phyloP scores from a whole-genome alignment of 2,113 vertebrate genomes.

The Phocoena sinus region DNA sequence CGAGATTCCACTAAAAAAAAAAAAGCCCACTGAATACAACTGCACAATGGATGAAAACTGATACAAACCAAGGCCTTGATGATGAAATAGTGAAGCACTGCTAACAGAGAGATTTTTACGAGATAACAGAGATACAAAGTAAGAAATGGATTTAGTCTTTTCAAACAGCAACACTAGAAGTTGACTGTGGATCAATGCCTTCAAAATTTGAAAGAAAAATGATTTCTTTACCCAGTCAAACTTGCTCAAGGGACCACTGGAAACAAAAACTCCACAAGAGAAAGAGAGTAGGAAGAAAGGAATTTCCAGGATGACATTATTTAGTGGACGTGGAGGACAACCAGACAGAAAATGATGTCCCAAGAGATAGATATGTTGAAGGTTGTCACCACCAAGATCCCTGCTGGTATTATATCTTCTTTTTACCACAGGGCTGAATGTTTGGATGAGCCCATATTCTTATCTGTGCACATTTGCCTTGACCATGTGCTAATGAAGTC shows the following conservation, averaged over 20 bases:
- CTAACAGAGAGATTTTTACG: constrained; percentile 32
- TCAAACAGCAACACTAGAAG: background rate
- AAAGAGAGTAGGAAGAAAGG: background rate
- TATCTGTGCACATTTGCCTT: background rate
- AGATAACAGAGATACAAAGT: background rate
- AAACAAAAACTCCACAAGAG: background rate
- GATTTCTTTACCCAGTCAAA: background rate
- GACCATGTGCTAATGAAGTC: background rate
- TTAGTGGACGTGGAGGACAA: background rate
- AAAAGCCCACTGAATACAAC: background rate
- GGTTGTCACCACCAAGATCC: background rate
- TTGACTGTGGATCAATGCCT: background rate
- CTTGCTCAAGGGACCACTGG: background rate
- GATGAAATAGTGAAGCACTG: constrained; percentile 5
- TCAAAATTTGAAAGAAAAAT: background rate
- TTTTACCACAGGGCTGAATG: background rate
- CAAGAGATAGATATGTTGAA: background rate
- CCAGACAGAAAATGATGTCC: background rate
- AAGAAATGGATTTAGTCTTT: background rate
- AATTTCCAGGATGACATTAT: background rate
- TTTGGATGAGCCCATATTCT: background rate
- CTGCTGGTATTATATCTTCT: background rate
- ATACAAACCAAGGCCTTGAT: background rate
- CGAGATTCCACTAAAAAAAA: background rate
- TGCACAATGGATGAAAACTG: background rate